Evolutionary conservation across 2,797 vertebrate genomes (phyloP).

Genomic region (Notamacropus eugenii): DNA sequence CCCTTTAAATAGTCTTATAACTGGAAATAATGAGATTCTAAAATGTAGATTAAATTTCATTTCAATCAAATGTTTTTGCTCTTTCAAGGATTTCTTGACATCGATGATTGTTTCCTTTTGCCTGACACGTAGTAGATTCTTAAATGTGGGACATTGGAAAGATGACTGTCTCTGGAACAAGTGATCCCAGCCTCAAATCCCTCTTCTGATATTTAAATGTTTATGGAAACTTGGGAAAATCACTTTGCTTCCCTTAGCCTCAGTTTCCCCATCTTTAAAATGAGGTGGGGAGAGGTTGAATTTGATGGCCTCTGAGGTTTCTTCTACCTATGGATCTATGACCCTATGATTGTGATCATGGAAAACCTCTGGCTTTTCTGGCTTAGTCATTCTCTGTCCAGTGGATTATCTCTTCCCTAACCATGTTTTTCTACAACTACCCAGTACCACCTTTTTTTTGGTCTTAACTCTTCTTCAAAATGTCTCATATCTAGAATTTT

Average conservation of each 20-base stretch:
- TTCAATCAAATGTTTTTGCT: too few species aligned
- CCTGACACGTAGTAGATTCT: too few species aligned
- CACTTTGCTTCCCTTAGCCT: background rate
- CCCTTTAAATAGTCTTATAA: too few species aligned
- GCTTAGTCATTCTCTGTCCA: background rate
- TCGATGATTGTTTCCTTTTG: too few species aligned
- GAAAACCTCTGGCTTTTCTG: background rate
- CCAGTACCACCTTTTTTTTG: background rate
- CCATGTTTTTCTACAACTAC: background rate
- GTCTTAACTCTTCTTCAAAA: background rate
- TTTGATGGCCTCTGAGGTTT: background rate
- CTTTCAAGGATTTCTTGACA: too few species aligned
- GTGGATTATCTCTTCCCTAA: background rate
- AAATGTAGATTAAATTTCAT: too few species aligned
- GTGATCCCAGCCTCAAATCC: background rate
- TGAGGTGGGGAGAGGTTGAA: background rate
- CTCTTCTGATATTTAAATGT: background rate
- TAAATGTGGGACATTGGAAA: too few species aligned
- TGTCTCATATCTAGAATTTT: background rate
- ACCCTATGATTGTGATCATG: background rate
- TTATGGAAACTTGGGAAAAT: background rate
- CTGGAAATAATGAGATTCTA: too few species aligned
- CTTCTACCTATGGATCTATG: background rate
- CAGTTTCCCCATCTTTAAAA: background rate
- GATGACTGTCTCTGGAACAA: background rate